Evolutionary conservation across 2,113 vertebrate genomes (phyloP).

Genomic region (Lipophrys pholis): DNA sequence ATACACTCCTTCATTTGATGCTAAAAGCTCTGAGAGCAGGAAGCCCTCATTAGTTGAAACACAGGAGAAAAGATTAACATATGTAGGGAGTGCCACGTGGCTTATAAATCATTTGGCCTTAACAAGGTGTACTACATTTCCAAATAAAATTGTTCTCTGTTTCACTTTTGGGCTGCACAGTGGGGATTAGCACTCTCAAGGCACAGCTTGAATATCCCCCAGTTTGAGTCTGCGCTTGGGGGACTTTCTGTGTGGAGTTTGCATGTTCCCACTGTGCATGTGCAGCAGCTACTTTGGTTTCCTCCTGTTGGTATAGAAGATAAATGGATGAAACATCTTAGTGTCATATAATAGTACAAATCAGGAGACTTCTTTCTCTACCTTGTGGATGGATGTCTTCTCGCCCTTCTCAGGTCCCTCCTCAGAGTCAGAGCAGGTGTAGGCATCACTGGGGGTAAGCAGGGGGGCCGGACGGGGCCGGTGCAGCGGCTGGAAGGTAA

Average conservation of each 20-base stretch:
- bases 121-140: constrained; percentile 48
- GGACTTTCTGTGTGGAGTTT: no score
- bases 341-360: no score
- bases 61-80: constrained; percentile 72
- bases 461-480: constrained; percentile 87
- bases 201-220: no score
- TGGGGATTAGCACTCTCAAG: no score
- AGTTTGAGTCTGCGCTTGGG: no score
- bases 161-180: constrained; percentile 9
- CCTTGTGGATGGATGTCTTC: constrained; percentile 93
- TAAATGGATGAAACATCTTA: no score
- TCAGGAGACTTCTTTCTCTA: constrained; percentile 53
- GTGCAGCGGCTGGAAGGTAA: constrained; percentile 94
- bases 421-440: constrained; percentile 93
- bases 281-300: no score
- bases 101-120: constrained; percentile 68
- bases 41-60: constrained; percentile 72
- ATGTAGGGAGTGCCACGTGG: constrained; percentile 50
- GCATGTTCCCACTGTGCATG: no score
- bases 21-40: constrained; percentile 70
- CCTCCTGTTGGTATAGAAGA: no score
- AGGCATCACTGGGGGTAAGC: constrained; percentile 88
- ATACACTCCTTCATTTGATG: constrained; percentile 76
- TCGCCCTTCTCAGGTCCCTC: constrained; percentile 92
- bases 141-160: constrained; percentile 31